Conservation (phyloP, 2,888 invertebrate species). For the Synergus gifuensis region DNA sequence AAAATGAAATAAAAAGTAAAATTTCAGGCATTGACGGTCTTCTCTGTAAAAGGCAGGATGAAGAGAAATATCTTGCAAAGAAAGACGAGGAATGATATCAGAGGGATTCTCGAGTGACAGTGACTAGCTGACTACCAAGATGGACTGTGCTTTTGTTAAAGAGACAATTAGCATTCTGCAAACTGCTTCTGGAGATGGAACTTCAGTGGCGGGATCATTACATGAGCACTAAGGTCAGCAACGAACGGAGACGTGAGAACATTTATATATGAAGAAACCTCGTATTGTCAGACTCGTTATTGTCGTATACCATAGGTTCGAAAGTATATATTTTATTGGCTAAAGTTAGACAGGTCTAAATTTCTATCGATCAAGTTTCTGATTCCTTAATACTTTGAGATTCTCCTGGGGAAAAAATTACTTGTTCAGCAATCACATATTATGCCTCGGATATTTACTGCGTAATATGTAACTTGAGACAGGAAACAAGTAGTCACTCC, state of each 20-base stretch:
- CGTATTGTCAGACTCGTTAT: not conserved
- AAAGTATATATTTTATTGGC: not conserved
- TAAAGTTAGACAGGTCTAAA: not conserved
- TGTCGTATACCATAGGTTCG: not conserved
- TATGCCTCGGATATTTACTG: no score
- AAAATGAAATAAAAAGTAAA: not conserved
- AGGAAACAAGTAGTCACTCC: no score
- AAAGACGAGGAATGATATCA: conserved; percentile 34
- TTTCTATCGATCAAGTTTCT: not conserved
- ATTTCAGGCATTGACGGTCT: conserved; percentile 15
- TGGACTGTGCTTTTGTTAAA: conserved; percentile 52
- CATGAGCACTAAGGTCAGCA: conserved; percentile 47
- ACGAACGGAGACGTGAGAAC: conserved; percentile 38
- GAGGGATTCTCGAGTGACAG: conserved; percentile 42
- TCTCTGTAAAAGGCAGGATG: not conserved
- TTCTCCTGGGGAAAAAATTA: not conserved
- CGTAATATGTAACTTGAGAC: no score
- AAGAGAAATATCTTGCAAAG: not conserved
- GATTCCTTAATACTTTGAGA: not conserved
- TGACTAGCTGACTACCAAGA: conserved; percentile 36
- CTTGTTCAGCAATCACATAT: no score
- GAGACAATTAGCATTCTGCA: conserved; percentile 58
- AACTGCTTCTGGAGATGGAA: conserved; percentile 50
- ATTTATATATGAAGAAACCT: conserved; percentile 41
- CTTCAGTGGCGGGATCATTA: conserved; percentile 48